Evolutionary conservation across 2,113 vertebrate species (phyloP).

Genomic region (Chamaetylas fuelleborni): DNA sequence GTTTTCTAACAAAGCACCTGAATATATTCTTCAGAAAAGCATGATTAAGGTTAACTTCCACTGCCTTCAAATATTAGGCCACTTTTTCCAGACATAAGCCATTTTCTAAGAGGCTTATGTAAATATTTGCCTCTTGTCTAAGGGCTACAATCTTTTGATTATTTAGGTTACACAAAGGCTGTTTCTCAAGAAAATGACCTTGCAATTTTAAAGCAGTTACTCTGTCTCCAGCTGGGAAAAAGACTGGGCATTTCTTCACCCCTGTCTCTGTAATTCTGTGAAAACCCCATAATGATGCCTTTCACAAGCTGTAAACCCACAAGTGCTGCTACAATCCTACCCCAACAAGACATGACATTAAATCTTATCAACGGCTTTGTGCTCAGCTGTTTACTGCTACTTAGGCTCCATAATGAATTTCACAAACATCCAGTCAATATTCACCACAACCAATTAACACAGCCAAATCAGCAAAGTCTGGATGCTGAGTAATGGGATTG

Average conservation of each 20-base stretch:
- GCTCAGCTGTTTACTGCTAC: neutral
- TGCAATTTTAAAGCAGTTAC: neutral
- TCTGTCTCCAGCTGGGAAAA: neutral
- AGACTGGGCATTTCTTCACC: neutral
- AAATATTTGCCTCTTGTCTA: conserved; percentile 3
- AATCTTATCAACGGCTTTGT: neutral
- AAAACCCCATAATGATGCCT: neutral
- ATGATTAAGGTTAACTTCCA: neutral
- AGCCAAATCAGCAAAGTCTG: neutral
- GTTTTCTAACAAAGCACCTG: neutral
- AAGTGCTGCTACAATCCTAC: neutral
- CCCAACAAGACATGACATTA: neutral
- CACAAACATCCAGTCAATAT: neutral
- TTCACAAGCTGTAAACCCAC: neutral
- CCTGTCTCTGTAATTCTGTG: neutral
- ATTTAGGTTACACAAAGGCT: neutral
- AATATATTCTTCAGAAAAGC: neutral
- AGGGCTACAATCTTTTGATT: neutral
- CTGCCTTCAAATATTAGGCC: neutral
- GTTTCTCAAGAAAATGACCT: neutral
- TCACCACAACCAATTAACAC: neutral
- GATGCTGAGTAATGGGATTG: neutral
- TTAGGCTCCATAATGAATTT: neutral
- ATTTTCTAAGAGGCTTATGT: neutral
- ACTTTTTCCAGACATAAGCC: neutral